These are phyloP conservation scores for Lucilia cuprina DNA, from an alignment of 1,140 invertebrate genomes.

Conservation along the genomic window DNA sequence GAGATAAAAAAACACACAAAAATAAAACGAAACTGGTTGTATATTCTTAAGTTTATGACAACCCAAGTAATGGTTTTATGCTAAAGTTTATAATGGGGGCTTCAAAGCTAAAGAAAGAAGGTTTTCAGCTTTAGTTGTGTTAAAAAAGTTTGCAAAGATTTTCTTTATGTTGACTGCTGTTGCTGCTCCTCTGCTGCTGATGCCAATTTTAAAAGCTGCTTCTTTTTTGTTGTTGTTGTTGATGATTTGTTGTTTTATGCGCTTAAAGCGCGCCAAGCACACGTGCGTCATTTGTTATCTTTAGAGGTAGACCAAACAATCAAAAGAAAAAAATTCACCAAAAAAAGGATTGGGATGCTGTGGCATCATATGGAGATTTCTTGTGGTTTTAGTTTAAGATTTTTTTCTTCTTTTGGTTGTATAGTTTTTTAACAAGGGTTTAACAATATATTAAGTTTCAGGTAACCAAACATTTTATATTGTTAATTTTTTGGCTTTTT, in stretches of 20 bases:
- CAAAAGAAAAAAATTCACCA: background rate
- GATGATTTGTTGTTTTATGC: background rate
- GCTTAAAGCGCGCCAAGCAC: slow-evolving; percentile 22
- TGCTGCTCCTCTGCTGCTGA: no score
- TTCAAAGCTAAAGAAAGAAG: no score
- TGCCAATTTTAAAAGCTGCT: background rate
- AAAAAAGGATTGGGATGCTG: background rate
- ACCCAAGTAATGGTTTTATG: background rate
- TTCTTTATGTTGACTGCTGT: background rate
- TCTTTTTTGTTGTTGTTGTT: background rate
- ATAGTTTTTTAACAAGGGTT: background rate
- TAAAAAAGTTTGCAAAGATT: background rate
- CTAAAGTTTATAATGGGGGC: background rate
- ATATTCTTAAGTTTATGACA: background rate
- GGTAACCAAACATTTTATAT: background rate
- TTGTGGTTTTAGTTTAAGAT: background rate
- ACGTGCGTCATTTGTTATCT: slow-evolving; percentile 18
- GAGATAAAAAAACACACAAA: background rate
- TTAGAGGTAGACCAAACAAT: background rate
- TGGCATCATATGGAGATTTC: background rate
- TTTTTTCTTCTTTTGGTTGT: background rate
- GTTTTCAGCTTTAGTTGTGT: background rate
- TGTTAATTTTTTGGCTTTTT: no score
- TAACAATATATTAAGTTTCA: background rate
- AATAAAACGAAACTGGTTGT: slow-evolving; percentile 21